Evolutionary conservation across 2,797 vertebrate species (phyloP), one percentile per base, ranked within the genome.

Genomic region (Pitangus sulphuratus): DNA sequence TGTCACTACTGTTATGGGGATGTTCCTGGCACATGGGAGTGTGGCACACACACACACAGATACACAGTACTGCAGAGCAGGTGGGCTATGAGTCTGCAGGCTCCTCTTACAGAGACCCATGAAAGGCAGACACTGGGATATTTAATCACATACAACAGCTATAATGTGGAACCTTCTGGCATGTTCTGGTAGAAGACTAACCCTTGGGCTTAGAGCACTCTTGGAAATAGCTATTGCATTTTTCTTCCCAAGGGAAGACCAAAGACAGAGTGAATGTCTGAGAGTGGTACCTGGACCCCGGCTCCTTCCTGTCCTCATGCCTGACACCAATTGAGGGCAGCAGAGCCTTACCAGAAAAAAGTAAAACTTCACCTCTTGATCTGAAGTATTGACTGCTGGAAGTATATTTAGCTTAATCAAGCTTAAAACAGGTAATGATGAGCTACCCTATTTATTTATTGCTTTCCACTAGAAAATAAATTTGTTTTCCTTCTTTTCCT

Each of bases 381-480:
- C 42, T 65, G 62, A 45, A 45, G 15, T 45, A 65, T 25, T 65
- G 24, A 50, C 66, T 93, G 65, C 61, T 86, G 62, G 50, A 64
- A 79, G 45, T 84, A 42, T 74, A 82, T 79, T 91, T 90, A 95
- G 37, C 37, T 48, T 87, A 95, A 95, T 95, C 65, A 89, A 45
- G 64, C 62, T 93, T 84, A 87, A 74, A 95, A 35, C n/a, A 88
- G 66, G 51, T 83, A 93, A 93, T 72, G 60, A 89, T 74, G 31
- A 96, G 12, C 42, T 44, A 84, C 86, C 40, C 56, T 90, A 28
- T 92, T 90, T 95, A 66, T 85, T 88, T 83, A 90, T 74, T 91
- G 31, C 51, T 86, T 91, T 92, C 65, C 89, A 15, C 86, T 76
- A 17, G 80, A 88, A 88, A 92, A 84, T 31, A 64, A 85, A 62